Conservation (phyloP, 2,797 vertebrate species). For the Carduelis carduelis region DNA sequence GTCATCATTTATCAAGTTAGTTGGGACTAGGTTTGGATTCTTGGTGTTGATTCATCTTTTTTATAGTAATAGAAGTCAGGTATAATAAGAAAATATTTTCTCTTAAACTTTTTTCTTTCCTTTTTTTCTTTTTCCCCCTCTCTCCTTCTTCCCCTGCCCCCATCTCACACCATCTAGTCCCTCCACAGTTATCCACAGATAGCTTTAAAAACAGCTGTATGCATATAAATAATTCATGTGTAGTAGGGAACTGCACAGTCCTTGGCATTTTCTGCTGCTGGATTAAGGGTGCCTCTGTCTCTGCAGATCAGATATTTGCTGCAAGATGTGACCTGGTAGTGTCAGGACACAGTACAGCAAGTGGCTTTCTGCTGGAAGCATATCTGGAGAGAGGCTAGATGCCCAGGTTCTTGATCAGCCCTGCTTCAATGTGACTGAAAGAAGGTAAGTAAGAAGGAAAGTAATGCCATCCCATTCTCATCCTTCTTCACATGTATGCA, state of each 20-base stretch:
- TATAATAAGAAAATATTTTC: not conserved
- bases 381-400: not conserved
- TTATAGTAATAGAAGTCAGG: not conserved
- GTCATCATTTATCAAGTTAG: not conserved
- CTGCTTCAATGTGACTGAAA: not conserved
- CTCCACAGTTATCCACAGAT: not conserved
- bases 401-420: not conserved
- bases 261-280: not conserved
- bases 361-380: not conserved
- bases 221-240: not conserved
- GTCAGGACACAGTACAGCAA: not conserved
- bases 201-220: not conserved
- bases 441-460: not conserved
- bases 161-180: accelerated
- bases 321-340: not conserved
- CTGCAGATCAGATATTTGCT: not conserved
- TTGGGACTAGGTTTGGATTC: not conserved
- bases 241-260: not conserved
- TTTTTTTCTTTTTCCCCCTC: accelerated
- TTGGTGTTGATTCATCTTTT: not conserved
- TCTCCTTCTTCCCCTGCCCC: too few species aligned
- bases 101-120: not conserved
- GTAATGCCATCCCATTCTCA: not conserved
- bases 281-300: not conserved
- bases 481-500: not conserved